Evolutionary conservation across 2,888 invertebrate genomes (phyloP).

Genomic region (Caenorhabditis sinica): DNA sequence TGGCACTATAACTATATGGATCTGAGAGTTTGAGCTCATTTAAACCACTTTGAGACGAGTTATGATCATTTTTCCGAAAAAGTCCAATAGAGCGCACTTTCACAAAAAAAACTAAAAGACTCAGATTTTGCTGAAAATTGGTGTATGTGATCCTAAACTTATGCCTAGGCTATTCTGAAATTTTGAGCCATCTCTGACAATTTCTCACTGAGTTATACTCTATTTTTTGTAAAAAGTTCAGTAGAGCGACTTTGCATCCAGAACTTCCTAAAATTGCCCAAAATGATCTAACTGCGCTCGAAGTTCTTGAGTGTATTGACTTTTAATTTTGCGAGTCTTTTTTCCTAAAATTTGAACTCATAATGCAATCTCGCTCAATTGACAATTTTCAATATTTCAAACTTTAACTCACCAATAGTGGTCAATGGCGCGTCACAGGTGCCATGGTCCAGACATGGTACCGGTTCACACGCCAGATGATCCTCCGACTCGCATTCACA

Average conservation of each 20-base stretch:
- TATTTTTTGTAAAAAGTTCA: background rate
- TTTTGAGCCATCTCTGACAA: background rate
- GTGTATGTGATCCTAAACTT: background rate
- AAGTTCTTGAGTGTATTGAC: background rate
- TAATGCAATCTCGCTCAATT: background rate
- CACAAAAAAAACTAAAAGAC: too few species aligned
- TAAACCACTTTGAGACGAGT: background rate
- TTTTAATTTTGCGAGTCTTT: background rate
- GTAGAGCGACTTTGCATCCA: background rate
- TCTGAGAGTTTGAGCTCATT: background rate
- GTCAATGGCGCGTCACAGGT: constrained; percentile 75
- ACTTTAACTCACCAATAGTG: constrained; percentile 73
- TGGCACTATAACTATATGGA: too few species aligned
- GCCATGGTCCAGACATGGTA: constrained; percentile 77
- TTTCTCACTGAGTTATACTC: background rate
- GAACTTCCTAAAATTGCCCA: background rate
- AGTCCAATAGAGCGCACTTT: constrained; percentile 6
- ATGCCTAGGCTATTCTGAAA: background rate
- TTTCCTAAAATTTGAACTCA: background rate
- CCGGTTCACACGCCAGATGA: constrained; percentile 72
- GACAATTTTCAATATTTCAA: too few species aligned
- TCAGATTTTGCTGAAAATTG: too few species aligned
- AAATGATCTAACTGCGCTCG: background rate
- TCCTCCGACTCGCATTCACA: constrained; percentile 79
- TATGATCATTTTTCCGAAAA: background rate